Evolutionary conservation across 2,888 invertebrate genomes (phyloP).

Genomic region (Minunthozetes semirufus): DNA sequence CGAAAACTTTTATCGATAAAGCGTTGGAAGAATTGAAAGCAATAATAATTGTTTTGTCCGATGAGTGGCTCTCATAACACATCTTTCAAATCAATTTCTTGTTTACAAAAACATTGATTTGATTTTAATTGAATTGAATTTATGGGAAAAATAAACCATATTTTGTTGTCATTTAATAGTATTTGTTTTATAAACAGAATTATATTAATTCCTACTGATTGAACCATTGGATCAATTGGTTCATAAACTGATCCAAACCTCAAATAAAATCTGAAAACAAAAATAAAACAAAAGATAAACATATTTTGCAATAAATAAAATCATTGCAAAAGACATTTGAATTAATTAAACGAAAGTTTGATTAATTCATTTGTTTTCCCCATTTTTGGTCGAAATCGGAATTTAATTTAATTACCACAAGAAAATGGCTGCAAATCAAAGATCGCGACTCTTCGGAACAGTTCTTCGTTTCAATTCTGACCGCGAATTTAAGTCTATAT

Average conservation of each 20-base stretch:
- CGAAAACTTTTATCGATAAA: too few species aligned
- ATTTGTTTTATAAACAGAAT: background rate
- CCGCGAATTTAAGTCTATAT: conserved; percentile 8
- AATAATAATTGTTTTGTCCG: too few species aligned
- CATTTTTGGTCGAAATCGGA: background rate
- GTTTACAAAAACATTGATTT: too few species aligned
- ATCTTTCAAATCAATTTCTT: too few species aligned
- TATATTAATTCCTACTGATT: too few species aligned
- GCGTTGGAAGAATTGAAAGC: too few species aligned
- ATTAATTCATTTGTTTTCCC: background rate
- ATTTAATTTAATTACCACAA: background rate
- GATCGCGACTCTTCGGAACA: background rate
- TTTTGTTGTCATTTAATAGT: background rate
- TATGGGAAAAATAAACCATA: background rate
- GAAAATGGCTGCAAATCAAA: conserved; percentile 7
- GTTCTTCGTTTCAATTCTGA: conserved; percentile 19
- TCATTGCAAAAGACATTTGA: background rate
- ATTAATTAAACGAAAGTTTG: background rate
- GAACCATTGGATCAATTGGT: too few species aligned
- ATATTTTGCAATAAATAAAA: background rate
- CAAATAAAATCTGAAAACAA: too few species aligned
- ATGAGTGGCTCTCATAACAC: too few species aligned
- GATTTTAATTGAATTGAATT: background rate
- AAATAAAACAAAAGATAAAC: too few species aligned
- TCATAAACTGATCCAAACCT: too few species aligned